Conservation (phyloP, 2,888 invertebrate genomes). For the Xestobium rufovillosum region DNA sequence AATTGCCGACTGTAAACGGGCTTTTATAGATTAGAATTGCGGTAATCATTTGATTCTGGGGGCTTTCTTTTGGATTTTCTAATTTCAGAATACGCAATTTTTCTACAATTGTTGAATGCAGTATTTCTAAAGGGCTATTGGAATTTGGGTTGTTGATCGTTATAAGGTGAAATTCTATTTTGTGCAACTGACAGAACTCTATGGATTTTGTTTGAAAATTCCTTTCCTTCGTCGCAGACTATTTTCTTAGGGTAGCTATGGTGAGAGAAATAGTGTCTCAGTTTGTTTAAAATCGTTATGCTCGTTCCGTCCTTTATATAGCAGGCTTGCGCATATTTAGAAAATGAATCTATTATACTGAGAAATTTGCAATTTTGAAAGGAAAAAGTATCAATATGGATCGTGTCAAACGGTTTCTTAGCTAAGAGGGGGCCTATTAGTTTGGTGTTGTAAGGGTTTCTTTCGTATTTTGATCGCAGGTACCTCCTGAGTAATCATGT, state of each 20-base stretch:
- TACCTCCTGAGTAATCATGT: conserved; percentile 4
- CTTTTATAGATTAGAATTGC: conserved; percentile 1
- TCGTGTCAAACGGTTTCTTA: neutral
- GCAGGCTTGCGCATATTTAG: conserved; percentile 1
- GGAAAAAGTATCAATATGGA: neutral
- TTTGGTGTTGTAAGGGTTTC: too few species aligned
- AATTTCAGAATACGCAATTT: conserved; percentile 1
- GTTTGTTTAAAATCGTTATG: neutral
- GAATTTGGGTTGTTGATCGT: neutral
- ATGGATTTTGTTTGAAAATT: neutral
- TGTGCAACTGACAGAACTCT: neutral
- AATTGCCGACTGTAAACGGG: too few species aligned
- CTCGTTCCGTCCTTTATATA: neutral
- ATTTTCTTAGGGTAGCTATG: too few species aligned
- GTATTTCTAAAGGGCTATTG: neutral
- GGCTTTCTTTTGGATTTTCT: conserved; percentile 1
- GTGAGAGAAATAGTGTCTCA: neutral
- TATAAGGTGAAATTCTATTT: conserved; percentile 1
- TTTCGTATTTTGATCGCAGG: neutral
- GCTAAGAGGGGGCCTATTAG: neutral
- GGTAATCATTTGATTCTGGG: conserved; percentile 1
- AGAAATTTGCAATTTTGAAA: conserved; percentile 2
- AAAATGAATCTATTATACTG: conserved; percentile 1
- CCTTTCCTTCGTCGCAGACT: neutral
- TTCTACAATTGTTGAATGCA: neutral